These are phyloP conservation scores for Tholera decimalis DNA, from an alignment of 2,888 invertebrate species.

Conservation along the genomic window DNA sequence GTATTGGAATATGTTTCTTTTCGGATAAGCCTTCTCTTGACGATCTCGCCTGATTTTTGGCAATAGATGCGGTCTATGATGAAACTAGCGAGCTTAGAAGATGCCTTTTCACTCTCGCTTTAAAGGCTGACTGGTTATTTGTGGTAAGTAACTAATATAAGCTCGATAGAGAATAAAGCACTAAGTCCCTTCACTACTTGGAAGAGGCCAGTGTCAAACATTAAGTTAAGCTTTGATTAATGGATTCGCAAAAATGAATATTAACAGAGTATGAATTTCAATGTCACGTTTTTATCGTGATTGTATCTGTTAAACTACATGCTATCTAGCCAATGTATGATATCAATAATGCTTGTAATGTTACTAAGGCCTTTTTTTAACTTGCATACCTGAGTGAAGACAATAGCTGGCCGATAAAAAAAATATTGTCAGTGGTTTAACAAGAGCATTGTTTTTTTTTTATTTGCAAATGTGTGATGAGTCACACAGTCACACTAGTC, in stretches of 20 bases:
- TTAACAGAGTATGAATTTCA: constrained; percentile 6
- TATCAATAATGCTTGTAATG: constrained; percentile 22
- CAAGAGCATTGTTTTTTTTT: constrained; percentile 32
- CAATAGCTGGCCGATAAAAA: constrained; percentile 47
- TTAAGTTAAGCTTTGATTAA: constrained; percentile 17
- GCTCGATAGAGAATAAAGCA: background rate
- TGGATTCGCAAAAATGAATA: constrained; percentile 13
- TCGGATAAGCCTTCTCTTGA: too few species aligned
- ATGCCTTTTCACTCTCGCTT: too few species aligned
- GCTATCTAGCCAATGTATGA: constrained; percentile 17
- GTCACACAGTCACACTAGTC: constrained; percentile 1
- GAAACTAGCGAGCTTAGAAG: too few species aligned
- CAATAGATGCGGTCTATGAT: too few species aligned
- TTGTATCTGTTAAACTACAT: constrained; percentile 3
- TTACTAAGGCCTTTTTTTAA: constrained; percentile 15
- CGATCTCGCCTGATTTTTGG: too few species aligned
- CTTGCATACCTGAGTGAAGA: constrained; percentile 16
- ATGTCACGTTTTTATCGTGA: constrained; percentile 17
- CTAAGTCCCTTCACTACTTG: background rate
- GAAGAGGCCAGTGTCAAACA: constrained; percentile 1
- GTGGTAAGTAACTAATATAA: background rate
- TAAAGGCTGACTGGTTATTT: background rate
- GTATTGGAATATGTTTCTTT: too few species aligned
- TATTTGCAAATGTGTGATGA: constrained; percentile 18
- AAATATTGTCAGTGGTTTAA: constrained; percentile 13